Conservation (phyloP, 2,888 invertebrate genomes). For the Agriopis aurantiaria region DNA sequence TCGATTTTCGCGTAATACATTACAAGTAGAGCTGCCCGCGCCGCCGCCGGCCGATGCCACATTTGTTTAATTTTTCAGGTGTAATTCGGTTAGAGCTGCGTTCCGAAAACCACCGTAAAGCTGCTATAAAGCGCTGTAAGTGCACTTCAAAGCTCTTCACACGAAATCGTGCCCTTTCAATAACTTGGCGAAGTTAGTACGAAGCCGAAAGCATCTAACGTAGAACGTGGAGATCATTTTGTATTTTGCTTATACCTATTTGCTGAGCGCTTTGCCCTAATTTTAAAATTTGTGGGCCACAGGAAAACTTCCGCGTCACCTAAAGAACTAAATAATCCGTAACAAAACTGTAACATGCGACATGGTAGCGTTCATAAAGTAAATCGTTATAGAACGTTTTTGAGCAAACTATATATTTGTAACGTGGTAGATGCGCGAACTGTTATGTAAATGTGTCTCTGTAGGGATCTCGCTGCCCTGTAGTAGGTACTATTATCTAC, state of each 20-base stretch:
- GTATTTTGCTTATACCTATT: neutral
- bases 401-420: neutral
- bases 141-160: neutral
- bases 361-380: no score
- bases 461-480: neutral
- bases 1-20: no score
- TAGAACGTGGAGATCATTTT: neutral
- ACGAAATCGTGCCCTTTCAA: neutral
- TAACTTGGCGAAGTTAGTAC: neutral
- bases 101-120: neutral
- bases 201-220: neutral
- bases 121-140: neutral
- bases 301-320: neutral
- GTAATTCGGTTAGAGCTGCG: slow-evolving; percentile 5
- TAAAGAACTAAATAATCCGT: no score
- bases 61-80: slow-evolving; percentile 16
- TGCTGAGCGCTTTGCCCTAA: neutral
- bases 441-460: neutral
- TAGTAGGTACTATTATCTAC: neutral
- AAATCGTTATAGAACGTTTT: no score
- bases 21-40: neutral
- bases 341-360: no score
- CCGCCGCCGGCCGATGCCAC: no score
- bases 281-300: neutral
- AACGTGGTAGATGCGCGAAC: no score